Base-by-base conservation (phyloP, 2,888 invertebrate species). In the Cryptocephalus primarius region DNA sequence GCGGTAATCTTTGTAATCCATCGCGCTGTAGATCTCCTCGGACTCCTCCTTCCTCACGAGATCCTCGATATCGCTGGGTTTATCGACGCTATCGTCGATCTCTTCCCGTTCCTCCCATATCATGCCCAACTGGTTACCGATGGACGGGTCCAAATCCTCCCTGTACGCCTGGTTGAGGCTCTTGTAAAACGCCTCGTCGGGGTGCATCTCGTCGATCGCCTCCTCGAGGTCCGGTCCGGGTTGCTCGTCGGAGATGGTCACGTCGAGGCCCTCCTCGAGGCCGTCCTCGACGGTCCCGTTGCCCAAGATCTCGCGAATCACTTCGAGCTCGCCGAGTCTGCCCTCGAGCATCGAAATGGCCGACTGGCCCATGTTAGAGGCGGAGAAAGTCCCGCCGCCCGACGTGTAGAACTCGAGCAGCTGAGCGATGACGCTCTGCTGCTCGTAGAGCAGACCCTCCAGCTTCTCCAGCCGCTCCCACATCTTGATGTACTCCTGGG, bases 401-500 rank as follows among this genome's bases (percentile, higher is more conserved):
- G 72, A 67, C 1, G 83, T 78, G 66, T 86, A 86, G 69, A 85
- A 83, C 64, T 86, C 85, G 64, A 92, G 79, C 61, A 93, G 74
- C 64, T 91, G 91, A 44, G 86, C 82, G 60, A 93, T 90, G 39
- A 92, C 90, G 57, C 87, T 85, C 67, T 92, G 92, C 68, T 93
- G 93, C 64, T 92, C 91, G 67, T 85, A 82, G 3, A 92, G 78
- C 50, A 92, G 77, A 14, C 86, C 80, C 66, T 93, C 92, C 32
- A 93, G 73, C 67, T 91, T 88, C 64, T 93, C 92, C 49, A 93
- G 73, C 40, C 91, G 76, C 62, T 88, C 88, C 91, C 92, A 93
- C 86, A 93, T 93, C 67, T 89, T 87, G 44, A 91, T 87, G 63
- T 92, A 93, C 66, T 93, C 93, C 62, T 88, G 88, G 36, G 90